Evolutionary conservation across 2,888 invertebrate genomes (phyloP).

Genomic region (Lobophora halterata): DNA sequence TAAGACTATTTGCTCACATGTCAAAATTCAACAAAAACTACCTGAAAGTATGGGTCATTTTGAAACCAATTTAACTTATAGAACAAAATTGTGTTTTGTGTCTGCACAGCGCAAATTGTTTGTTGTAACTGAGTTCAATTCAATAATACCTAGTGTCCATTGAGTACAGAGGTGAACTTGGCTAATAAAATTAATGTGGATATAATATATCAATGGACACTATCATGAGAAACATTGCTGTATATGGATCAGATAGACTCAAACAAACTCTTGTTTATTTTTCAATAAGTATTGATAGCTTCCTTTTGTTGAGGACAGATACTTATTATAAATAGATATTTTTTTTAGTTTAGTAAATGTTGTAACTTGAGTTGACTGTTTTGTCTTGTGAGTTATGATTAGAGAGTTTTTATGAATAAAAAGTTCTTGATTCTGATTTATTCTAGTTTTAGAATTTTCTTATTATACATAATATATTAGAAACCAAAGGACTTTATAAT

Average conservation of each 20-base stretch:
- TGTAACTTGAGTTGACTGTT: too few species aligned
- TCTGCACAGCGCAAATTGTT: slow-evolving; percentile 29
- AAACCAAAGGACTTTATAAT: too few species aligned
- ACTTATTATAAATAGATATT: too few species aligned
- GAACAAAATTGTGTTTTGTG: slow-evolving; percentile 11
- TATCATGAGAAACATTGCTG: neutral
- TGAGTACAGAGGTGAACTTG: slow-evolving; percentile 15
- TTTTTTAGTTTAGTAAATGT: too few species aligned
- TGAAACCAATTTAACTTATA: slow-evolving; percentile 1
- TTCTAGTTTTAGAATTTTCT: too few species aligned
- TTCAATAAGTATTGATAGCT: too few species aligned
- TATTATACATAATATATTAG: too few species aligned
- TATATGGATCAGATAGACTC: neutral
- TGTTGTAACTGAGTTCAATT: slow-evolving; percentile 30
- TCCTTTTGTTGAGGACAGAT: too few species aligned
- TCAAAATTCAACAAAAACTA: slow-evolving; percentile 23
- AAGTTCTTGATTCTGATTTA: too few species aligned
- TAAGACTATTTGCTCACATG: slow-evolving; percentile 40
- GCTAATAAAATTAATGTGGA: slow-evolving; percentile 4
- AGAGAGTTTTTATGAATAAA: too few species aligned
- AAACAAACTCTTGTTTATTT: slow-evolving; percentile 2
- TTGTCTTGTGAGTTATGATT: too few species aligned
- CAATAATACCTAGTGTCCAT: slow-evolving; percentile 14
- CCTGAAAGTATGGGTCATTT: slow-evolving; percentile 26
- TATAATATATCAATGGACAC: slow-evolving; percentile 8